These are phyloP conservation scores for Conomelus anceps DNA, from an alignment of 2,888 invertebrate genomes.

Conservation along the genomic window DNA sequence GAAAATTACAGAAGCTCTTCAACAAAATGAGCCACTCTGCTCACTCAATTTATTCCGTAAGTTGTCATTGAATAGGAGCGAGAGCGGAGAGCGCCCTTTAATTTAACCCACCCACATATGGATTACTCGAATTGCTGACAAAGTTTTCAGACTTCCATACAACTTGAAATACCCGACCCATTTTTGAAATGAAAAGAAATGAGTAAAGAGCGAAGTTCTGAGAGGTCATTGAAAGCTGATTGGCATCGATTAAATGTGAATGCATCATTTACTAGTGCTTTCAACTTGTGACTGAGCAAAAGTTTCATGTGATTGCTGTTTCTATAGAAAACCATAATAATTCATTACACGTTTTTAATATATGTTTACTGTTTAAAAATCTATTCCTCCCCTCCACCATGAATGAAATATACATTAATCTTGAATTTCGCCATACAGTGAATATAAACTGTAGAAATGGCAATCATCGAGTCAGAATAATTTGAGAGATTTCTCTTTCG, in stretches of 20 bases:
- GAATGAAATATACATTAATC: no score
- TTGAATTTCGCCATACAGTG: no score
- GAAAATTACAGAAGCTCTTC: not conserved
- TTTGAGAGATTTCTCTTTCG: no score
- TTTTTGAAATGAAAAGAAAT: not conserved
- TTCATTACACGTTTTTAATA: not conserved
- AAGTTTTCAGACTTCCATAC: not conserved
- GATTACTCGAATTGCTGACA: not conserved
- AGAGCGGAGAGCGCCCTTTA: not conserved
- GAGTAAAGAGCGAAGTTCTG: not conserved
- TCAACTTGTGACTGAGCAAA: not conserved
- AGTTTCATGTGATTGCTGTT: not conserved
- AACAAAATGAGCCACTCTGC: not conserved
- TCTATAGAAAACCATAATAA: not conserved
- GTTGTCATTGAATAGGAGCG: not conserved
- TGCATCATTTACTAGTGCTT: not conserved
- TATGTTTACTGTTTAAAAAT: not conserved
- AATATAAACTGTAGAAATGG: no score
- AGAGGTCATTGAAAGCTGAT: not conserved
- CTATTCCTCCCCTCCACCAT: not conserved
- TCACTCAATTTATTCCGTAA: not conserved
- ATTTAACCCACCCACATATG: not conserved
- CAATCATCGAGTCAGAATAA: no score
- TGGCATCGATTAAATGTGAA: not conserved
- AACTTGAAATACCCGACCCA: not conserved